Evolutionary conservation across 2,797 vertebrate species (phyloP).

Genomic region (Bovichtus diacanthus): DNA sequence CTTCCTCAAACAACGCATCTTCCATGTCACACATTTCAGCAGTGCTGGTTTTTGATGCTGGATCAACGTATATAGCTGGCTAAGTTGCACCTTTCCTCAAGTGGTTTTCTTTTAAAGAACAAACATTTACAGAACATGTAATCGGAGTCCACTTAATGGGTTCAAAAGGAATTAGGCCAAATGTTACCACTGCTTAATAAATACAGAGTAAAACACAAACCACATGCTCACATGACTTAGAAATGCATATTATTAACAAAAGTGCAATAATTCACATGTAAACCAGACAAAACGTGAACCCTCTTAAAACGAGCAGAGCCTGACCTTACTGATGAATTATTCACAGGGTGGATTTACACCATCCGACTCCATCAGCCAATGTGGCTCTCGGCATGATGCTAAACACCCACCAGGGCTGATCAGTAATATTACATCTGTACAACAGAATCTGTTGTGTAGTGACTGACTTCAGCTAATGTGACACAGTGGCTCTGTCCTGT

Average conservation of each 20-base stretch:
- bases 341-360: slow-evolving; percentile 1
- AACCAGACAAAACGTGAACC: slow-evolving; percentile 22
- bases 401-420: background rate
- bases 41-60: slow-evolving; percentile 9
- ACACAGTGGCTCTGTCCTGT: background rate
- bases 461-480: background rate
- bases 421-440: background rate
- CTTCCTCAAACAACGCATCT: slow-evolving; percentile 28
- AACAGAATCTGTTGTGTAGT: slow-evolving; percentile 2
- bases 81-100: background rate
- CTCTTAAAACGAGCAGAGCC: background rate
- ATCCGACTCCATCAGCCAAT: slow-evolving; percentile 1
- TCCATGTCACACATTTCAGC: background rate
- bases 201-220: slow-evolving; percentile 19
- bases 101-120: background rate
- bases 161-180: background rate
- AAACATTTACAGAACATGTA: slow-evolving; percentile 15
- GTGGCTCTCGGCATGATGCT: slow-evolving; percentile 8
- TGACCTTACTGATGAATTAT: background rate
- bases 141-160: background rate
- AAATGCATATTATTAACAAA: slow-evolving; percentile 56
- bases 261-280: slow-evolving; percentile 65
- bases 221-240: slow-evolving; percentile 8
- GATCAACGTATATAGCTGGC: background rate
- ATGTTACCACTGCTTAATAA: slow-evolving; percentile 14